Conservation (phyloP, 2,797 vertebrate genomes). For the Pteronotus mesoamericanus region DNA sequence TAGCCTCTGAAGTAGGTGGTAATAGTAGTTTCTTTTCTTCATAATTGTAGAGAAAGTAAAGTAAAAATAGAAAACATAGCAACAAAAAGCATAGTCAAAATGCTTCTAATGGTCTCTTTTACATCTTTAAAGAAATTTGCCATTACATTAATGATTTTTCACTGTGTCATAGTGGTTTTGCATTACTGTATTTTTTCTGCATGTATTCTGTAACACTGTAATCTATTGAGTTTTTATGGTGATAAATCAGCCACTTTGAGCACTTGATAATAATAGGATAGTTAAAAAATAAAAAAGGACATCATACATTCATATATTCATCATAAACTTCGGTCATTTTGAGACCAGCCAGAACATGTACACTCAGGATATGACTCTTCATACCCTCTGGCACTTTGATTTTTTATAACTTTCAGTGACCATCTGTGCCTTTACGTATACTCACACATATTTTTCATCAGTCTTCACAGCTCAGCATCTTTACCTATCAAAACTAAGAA, state of each 20-base stretch:
- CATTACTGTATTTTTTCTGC: slow-evolving; percentile 2
- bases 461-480: slow-evolving; percentile 59
- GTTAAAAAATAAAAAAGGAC: slow-evolving; percentile 38
- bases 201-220: not conserved
- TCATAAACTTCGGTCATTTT: slow-evolving; percentile 8
- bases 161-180: not conserved
- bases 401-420: slow-evolving; percentile 55
- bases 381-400: slow-evolving; percentile 46
- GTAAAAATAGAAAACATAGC: slow-evolving; percentile 49
- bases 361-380: slow-evolving; percentile 37
- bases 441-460: slow-evolving; percentile 24
- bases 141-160: slow-evolving; percentile 32
- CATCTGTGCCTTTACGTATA: slow-evolving; percentile 48
- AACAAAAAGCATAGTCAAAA: slow-evolving; percentile 35
- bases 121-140: not conserved
- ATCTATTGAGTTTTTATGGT: slow-evolving; percentile 18
- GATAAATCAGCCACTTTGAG: slow-evolving; percentile 21
- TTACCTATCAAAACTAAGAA: slow-evolving; percentile 58
- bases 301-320: slow-evolving; percentile 17
- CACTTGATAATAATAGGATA: slow-evolving; percentile 50
- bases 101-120: not conserved
- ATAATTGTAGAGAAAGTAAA: not conserved
- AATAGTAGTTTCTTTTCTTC: slow-evolving; percentile 11
- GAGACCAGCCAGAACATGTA: slow-evolving; percentile 9
- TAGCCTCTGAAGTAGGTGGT: not conserved